Conservation (phyloP, 2,797 vertebrate genomes). For the Cyclopterus lumpus region DNA sequence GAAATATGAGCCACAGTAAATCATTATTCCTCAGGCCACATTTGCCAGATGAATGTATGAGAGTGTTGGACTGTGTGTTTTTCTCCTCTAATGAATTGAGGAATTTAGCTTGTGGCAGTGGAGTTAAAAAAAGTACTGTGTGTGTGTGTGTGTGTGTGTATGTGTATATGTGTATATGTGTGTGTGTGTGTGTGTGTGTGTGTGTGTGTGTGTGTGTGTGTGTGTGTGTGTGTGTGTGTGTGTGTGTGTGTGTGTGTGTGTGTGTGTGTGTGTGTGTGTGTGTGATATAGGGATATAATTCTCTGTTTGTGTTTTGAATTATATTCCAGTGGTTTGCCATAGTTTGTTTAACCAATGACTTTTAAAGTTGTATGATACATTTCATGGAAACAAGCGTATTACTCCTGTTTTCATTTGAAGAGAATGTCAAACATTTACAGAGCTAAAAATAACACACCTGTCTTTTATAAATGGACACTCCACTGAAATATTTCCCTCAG, state of each 20-base stretch:
- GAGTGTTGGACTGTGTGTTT: constrained; percentile 84
- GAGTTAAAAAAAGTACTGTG: constrained; percentile 74
- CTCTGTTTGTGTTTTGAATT: constrained; percentile 48
- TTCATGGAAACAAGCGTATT: neutral
- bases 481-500: constrained; percentile 35
- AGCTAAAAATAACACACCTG: constrained; percentile 21
- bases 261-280: constrained; percentile 38
- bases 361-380: constrained; percentile 34
- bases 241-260: constrained; percentile 59
- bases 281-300: constrained; percentile 30
- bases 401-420: constrained; percentile 19
- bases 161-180: constrained; percentile 58
- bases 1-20: constrained; percentile 88
- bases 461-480: constrained; percentile 11
- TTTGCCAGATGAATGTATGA: constrained; percentile 86
- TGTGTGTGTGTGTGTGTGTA: constrained; percentile 59
- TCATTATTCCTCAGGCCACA: constrained; percentile 87
- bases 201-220: constrained; percentile 38
- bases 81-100: constrained; percentile 88
- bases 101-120: constrained; percentile 85
- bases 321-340: constrained; percentile 31
- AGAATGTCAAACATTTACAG: constrained; percentile 7
- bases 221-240: constrained; percentile 46
- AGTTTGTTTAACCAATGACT: constrained; percentile 40
- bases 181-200: constrained; percentile 24